Evolutionary conservation across 2,888 invertebrate genomes (phyloP), one percentile per base, ranked within the genome.

Genomic region (Limnephilus rhombicus): DNA sequence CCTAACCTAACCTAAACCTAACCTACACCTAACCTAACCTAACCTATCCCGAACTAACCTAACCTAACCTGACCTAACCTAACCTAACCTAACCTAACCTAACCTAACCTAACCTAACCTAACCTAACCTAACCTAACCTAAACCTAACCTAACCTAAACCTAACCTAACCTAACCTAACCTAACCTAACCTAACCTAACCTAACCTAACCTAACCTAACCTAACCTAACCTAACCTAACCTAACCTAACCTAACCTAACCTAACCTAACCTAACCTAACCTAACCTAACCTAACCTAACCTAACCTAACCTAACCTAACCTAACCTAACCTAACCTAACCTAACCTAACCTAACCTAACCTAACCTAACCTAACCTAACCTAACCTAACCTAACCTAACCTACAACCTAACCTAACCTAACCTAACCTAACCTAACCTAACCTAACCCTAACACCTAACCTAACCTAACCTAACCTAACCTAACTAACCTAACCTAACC

Each of bases 161-260:
- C n/a, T n/a, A n/a, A n/a, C n/a, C n/a, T n/a, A n/a, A n/a, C n/a
- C n/a, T n/a, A n/a, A n/a, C n/a, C n/a, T n/a, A n/a, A n/a, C n/a
- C n/a, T n/a, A n/a, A n/a, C n/a, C n/a, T n/a, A n/a, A n/a, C n/a
- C n/a, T n/a, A n/a, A n/a, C n/a, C n/a, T n/a, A n/a, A n/a, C 93
- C 93, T 93, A 93, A 93, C 93, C 93, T 93, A 93, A 93, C 93
- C 92, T 93, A 92, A 93, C 92, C 93, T 93, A 93, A 91, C 93
- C 91, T 92, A 93, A 92, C 92, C 93, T 92, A 93, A 92, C 90
- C 93, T 92, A 91, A 93, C 93, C 92, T 91, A 93, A 93, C 92
- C 92, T 91, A 93, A 93, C 93, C 92, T 92, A 92, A 92, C 92
- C 92, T 92, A 92, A 92, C 92, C 92, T 92, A 92, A 92, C 92